Percentiles rank a stretch among this genome's conserved stretches.
Evolutionary conservation across 2,888 invertebrate genomes (phyloP).

Genomic region (Stenchaetothrips biformis): DNA sequence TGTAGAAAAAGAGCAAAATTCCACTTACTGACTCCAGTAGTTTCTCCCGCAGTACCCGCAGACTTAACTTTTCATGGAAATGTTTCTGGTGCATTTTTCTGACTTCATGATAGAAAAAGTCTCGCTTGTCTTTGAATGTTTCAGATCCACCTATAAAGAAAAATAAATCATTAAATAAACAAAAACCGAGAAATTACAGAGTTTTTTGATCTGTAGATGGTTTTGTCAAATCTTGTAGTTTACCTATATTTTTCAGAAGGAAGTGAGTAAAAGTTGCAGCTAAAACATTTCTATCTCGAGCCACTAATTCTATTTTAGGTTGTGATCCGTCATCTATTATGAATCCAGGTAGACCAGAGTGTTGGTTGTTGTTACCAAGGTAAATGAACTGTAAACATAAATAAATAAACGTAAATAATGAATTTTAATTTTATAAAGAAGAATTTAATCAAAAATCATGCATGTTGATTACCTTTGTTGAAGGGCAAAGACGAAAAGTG

Average conservation of each 20-base stretch:
- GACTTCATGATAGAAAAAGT: slow-evolving; percentile 75
- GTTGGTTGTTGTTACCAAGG: slow-evolving; percentile 54
- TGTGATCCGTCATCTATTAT: slow-evolving; percentile 89
- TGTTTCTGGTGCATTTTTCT: slow-evolving; percentile 81
- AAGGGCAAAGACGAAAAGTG: slow-evolving; percentile 87
- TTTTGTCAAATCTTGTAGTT: slow-evolving; percentile 26
- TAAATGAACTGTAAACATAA: slow-evolving; percentile 59
- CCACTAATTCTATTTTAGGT: slow-evolving; percentile 74
- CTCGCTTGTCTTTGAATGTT: slow-evolving; percentile 79
- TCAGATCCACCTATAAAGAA: slow-evolving; percentile 70
- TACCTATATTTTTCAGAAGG: slow-evolving; percentile 81
- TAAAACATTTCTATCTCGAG: slow-evolving; percentile 81
- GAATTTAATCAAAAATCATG: slow-evolving; percentile 2
- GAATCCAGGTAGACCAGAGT: slow-evolving; percentile 57
- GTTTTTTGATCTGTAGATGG: neutral
- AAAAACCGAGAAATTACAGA: neutral
- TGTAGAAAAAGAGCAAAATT: neutral
- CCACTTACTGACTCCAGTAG: slow-evolving; percentile 68
- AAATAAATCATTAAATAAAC: slow-evolving; percentile 9
- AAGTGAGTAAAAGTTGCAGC: slow-evolving; percentile 90
- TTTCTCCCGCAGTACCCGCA: slow-evolving; percentile 76
- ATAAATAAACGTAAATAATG: neutral
- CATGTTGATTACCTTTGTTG: slow-evolving; percentile 67
- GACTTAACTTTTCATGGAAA: slow-evolving; percentile 75
- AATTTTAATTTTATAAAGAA: slow-evolving; percentile 1